Evolutionary conservation across 1,140 invertebrate species (phyloP).

Genomic region (Zaprionus africanus): DNA sequence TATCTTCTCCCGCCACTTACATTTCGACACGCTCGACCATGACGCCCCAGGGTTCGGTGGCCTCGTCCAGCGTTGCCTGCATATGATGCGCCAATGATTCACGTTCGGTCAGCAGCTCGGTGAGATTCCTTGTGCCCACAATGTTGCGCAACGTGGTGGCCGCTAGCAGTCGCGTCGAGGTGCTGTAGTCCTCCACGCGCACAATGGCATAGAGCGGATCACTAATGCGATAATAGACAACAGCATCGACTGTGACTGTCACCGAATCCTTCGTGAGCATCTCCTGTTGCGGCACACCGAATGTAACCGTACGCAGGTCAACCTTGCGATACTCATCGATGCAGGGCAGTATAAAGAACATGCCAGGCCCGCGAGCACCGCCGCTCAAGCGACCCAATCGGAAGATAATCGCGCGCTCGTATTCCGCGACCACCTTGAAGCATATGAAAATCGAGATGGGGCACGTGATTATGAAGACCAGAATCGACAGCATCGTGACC

Average conservation of each 20-base stretch:
- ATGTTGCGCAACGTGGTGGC: constrained; percentile 95
- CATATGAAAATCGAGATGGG: constrained; percentile 93
- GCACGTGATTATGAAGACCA: constrained; percentile 91
- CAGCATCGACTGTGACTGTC: constrained; percentile 95
- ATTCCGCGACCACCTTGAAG: constrained; percentile 90
- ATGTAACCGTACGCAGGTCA: constrained; percentile 90
- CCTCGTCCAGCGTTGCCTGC: constrained; percentile 86
- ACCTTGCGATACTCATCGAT: constrained; percentile 95
- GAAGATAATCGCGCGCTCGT: constrained; percentile 95
- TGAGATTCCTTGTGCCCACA: constrained; percentile 95
- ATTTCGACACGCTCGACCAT: constrained; percentile 98
- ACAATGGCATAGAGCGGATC: constrained; percentile 93
- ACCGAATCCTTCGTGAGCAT: constrained; percentile 96
- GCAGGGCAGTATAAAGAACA: constrained; percentile 95
- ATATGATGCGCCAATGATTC: constrained; percentile 90
- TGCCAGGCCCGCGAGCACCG: constrained; percentile 88
- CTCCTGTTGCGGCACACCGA: constrained; percentile 87
- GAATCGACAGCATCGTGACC: constrained; percentile 90
- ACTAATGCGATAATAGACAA: constrained; percentile 93
- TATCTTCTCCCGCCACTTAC: constrained; percentile 86
- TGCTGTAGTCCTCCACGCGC: constrained; percentile 90
- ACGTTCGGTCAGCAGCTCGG: constrained; percentile 88
- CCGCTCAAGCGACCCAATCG: constrained; percentile 90
- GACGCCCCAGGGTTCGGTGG: constrained; percentile 99
- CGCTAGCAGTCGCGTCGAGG: constrained; percentile 93